Conservation (phyloP, 2,888 invertebrate genomes). For the Sepioteuthis lessoniana region DNA sequence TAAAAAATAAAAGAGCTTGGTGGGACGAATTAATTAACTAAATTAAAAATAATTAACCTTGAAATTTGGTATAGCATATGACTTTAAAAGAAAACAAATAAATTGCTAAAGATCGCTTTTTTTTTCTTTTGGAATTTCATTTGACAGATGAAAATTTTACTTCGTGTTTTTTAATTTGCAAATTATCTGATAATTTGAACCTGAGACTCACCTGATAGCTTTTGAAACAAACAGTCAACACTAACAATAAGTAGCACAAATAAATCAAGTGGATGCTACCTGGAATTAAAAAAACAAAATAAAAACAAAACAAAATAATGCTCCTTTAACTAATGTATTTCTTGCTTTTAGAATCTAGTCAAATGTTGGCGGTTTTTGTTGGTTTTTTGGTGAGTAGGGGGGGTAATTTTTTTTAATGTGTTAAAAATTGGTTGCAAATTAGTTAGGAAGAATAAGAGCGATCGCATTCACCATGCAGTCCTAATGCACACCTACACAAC, state of each 20-base stretch:
- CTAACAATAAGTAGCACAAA: not conserved
- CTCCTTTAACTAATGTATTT: not conserved
- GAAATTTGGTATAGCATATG: no score
- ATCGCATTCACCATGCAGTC: not conserved
- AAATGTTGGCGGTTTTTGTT: not conserved
- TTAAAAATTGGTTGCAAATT: not conserved
- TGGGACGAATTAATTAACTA: no score
- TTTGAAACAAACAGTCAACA: not conserved
- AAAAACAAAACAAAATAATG: not conserved
- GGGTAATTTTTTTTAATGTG: not conserved
- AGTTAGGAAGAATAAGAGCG: not conserved
- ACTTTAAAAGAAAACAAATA: no score
- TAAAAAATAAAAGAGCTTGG: no score
- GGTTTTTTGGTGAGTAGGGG: no score
- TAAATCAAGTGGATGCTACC: not conserved
- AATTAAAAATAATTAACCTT: no score
- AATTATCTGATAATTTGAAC: no score
- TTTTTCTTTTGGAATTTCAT: no score
- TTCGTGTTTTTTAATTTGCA: no score
- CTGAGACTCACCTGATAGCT: not conserved
- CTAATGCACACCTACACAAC: not conserved
- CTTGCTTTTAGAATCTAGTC: not conserved
- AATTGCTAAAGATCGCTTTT: no score
- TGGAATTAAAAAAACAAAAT: not conserved
- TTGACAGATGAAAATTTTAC: no score